These are phyloP conservation scores for Lysiphlebus fabarum DNA, from an alignment of 1,140 invertebrate species.

Conservation along the genomic window DNA sequence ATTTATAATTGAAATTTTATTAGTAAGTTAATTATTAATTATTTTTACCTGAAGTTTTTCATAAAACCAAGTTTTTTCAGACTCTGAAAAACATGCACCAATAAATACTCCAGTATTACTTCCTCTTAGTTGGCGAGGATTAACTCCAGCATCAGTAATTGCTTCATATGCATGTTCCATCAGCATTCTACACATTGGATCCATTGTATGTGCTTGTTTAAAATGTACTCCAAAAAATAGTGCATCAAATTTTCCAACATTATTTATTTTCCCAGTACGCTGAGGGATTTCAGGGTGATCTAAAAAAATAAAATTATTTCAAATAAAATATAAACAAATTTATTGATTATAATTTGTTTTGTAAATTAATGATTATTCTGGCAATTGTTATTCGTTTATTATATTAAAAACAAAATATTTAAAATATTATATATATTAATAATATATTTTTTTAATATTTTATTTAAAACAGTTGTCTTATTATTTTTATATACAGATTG, in stretches of 20 bases:
- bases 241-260: conserved; percentile 79
- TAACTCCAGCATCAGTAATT: conserved; percentile 77
- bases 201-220: conserved; percentile 82
- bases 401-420: no score
- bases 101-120: conserved; percentile 79
- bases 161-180: conserved; percentile 84
- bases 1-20: not conserved
- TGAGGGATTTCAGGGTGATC: conserved; percentile 68
- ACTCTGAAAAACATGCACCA: conserved; percentile 76
- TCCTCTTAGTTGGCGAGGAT: conserved; percentile 58
- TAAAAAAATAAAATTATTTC: conserved; percentile 14
- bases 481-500: no score
- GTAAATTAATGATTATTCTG: not conserved
- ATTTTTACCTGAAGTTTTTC: conserved; percentile 57
- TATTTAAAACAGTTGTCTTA: no score
- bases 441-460: no score
- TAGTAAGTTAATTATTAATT: no score
- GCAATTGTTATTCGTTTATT: not conserved
- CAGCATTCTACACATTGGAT: conserved; percentile 82
- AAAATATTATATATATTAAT: no score
- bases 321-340: not conserved
- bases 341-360: not conserved
- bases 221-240: conserved; percentile 78
- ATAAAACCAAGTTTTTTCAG: conserved; percentile 68
- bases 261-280: conserved; percentile 75